Conservation (phyloP, 2,113 vertebrate species). For the Calypte anna region DNA sequence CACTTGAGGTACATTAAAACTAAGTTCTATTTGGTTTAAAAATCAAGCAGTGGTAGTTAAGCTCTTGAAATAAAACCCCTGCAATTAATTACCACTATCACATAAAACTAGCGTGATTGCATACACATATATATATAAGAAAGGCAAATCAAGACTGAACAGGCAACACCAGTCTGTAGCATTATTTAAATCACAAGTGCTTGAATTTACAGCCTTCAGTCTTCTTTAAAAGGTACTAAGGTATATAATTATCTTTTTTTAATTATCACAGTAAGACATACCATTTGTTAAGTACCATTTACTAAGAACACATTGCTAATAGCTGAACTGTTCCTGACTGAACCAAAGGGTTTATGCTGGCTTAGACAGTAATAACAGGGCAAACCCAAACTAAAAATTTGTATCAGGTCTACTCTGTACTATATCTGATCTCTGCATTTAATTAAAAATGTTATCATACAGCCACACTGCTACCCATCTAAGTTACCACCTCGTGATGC, state of each 20-base stretch:
- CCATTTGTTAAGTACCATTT: neutral
- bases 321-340: neutral
- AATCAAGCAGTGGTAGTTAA: conserved; percentile 1
- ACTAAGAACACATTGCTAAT: neutral
- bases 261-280: neutral
- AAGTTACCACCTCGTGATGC: neutral
- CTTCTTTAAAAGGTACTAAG: conserved; percentile 1
- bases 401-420: neutral
- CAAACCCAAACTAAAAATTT: conserved; percentile 4
- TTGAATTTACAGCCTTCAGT: conserved; percentile 12
- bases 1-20: neutral
- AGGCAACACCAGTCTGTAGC: neutral
- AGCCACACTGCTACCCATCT: neutral
- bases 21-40: neutral
- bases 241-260: neutral
- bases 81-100: conserved; percentile 41
- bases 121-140: neutral
- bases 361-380: neutral
- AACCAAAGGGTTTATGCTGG: neutral
- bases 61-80: neutral
- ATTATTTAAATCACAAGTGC: neutral
- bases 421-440: conserved; percentile 9
- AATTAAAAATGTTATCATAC: conserved; percentile 31
- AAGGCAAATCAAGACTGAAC: conserved; percentile 28
- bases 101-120: neutral